phyloP scores from a whole-genome alignment of 2,888 invertebrate species.

The Glaucopsyche alexis region DNA sequence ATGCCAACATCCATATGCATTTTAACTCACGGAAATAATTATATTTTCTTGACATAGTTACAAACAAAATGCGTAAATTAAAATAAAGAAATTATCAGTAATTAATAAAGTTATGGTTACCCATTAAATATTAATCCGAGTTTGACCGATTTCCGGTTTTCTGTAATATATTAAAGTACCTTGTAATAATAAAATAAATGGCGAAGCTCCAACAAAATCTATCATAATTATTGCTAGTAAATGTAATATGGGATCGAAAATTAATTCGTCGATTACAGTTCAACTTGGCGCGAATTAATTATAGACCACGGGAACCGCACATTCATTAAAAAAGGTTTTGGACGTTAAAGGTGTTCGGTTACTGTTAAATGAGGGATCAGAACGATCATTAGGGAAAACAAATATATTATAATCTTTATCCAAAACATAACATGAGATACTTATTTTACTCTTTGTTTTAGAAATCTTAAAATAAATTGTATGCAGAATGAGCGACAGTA shows the following conservation, averaged over 20 bases:
- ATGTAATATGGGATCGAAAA: constrained; percentile 29
- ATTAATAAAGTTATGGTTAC: not conserved
- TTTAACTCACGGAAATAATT: too few relatives aligned
- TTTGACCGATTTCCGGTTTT: not conserved
- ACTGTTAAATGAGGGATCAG: not conserved
- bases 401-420: too few relatives aligned
- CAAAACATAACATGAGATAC: too few relatives aligned
- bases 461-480: too few relatives aligned
- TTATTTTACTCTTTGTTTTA: too few relatives aligned
- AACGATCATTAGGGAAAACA: not conserved
- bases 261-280: constrained; percentile 40
- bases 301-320: constrained; percentile 20
- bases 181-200: constrained; percentile 25
- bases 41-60: not conserved
- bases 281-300: constrained; percentile 28
- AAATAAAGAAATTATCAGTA: not conserved
- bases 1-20: too few relatives aligned
- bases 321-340: constrained; percentile 24
- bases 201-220: constrained; percentile 20
- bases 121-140: not conserved
- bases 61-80: not conserved
- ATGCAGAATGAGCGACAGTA: too few relatives aligned
- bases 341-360: constrained; percentile 1
- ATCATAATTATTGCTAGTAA: constrained; percentile 1
- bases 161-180: constrained; percentile 4